Evolutionary conservation across 2,797 vertebrate species (phyloP).

Genomic region (Ambastaia sidthimunki): DNA sequence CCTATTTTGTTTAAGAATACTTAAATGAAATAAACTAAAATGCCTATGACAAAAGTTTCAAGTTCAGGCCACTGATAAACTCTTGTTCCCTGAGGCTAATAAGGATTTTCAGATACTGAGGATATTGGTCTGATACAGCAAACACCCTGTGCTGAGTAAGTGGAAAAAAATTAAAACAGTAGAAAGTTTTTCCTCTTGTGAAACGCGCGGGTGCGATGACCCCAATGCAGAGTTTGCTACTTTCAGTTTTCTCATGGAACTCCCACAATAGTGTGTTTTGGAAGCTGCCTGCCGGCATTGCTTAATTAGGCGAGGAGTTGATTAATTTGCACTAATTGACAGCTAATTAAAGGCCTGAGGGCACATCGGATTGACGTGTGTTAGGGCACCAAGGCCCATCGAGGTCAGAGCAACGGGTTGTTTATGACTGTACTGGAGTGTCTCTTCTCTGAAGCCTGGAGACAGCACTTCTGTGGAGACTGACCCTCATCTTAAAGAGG

Average conservation of each 20-base stretch:
- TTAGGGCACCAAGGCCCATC: constrained; percentile 81
- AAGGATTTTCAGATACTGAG: constrained; percentile 17
- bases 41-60: not conserved
- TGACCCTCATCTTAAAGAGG: constrained; percentile 62
- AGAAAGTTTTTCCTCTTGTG: constrained; percentile 53
- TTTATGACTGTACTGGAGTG: constrained; percentile 56
- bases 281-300: constrained; percentile 92
- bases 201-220: constrained; percentile 68
- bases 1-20: not conserved
- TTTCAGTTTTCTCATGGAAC: constrained; percentile 92
- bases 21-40: not conserved
- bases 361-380: constrained; percentile 93
- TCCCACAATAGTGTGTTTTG: constrained; percentile 88
- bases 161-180: constrained; percentile 56
- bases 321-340: constrained; percentile 99
- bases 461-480: constrained; percentile 66
- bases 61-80: not conserved
- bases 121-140: constrained; percentile 67
- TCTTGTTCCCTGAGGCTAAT: constrained; percentile 21
- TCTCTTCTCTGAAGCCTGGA: constrained; percentile 48
- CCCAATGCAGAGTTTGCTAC: constrained; percentile 85
- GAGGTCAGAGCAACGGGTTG: constrained; percentile 80
- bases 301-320: constrained; percentile 99
- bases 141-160: constrained; percentile 70
- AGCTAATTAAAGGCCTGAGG: constrained; percentile 95